phyloP scores from a whole-genome alignment of 2,797 vertebrate species.

The Phoebastria nigripes region DNA sequence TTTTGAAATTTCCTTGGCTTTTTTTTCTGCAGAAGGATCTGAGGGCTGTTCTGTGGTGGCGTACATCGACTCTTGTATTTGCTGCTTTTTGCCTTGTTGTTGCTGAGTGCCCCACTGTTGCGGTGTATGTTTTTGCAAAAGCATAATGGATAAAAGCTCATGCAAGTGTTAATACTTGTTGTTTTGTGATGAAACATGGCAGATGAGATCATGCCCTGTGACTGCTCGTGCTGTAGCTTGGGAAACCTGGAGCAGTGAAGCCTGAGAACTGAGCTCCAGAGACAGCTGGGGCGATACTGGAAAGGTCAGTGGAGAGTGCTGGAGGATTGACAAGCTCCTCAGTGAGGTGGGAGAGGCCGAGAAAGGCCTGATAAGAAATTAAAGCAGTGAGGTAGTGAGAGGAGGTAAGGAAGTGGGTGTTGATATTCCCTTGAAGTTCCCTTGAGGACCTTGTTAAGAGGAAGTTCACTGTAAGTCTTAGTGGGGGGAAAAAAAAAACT shows the following conservation, averaged over 20 bases:
- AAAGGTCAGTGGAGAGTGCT: conserved; percentile 2
- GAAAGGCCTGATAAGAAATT: not conserved
- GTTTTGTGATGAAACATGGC: not conserved
- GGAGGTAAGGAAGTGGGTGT: not conserved
- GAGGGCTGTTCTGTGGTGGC: not conserved
- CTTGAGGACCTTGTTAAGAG: not conserved
- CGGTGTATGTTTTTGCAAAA: not conserved
- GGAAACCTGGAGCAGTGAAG: conserved; percentile 4
- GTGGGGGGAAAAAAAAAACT: fast-evolving
- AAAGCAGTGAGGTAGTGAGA: not conserved
- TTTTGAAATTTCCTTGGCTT: not conserved
- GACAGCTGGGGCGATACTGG: not conserved
- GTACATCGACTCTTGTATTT: not conserved
- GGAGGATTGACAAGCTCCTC: not conserved
- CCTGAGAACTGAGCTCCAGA: conserved; percentile 30
- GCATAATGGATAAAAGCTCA: not conserved
- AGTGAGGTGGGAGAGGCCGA: not conserved
- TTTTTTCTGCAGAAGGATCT: not conserved
- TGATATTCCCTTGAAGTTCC: not conserved
- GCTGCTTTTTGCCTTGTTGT: not conserved
- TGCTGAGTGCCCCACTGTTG: not conserved
- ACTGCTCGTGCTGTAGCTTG: not conserved
- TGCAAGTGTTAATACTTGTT: not conserved
- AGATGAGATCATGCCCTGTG: not conserved
- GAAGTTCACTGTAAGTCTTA: not conserved